Base-by-base conservation (phyloP, 1,140 invertebrate species). In the Bombus superbus region DNA sequence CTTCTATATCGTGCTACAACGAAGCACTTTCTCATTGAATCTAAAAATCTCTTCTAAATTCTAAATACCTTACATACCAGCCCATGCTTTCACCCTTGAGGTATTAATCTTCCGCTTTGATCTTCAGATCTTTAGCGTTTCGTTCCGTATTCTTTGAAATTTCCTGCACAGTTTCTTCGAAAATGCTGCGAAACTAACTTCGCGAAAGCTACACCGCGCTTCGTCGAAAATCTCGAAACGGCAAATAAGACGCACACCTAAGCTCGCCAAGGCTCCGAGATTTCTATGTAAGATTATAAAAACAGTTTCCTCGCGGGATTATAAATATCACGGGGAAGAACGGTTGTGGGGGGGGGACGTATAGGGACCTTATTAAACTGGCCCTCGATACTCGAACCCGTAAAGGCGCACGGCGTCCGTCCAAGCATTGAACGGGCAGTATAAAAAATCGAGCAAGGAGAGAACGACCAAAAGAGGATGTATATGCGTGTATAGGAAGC, bases 281-380 rank as follows among this genome's bases (percentile, higher is more conserved):
- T 90, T 90, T 64, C 83, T 83, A 88, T 77, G 44, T 25, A 32
- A 90, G 89, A 90, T 90, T 90, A 88, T 73, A 62, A 78, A 83
- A 86, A 88, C 81, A 71, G 66, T 90, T 90, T 82, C 83, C 79
- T 53, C 78, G 57, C 69, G 81, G 89, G 79, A 90, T 90, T 90
- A 90, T 90, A 90, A 84, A 90, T 90, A 90, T 86, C 64, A 66
- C 66, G 71, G 66, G 44, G 10, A 25, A 57, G 28, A 28, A 5
- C 25, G 47, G 18, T 2, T 0, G 5, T 1, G 9, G 1, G 42
- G 1, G 42, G 9, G 6, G 2, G 18, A 6, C 2, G n/a, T 47
- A 32, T 68, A 68, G 82, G 75, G 4, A 66, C 71, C 86, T 90
- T 90, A 90, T 90, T 90, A 90, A 86, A 90, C 76, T 74, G 82